Conservation (phyloP, 92 coral and sea anemone species). For the Phymanthus crucifer region DNA sequence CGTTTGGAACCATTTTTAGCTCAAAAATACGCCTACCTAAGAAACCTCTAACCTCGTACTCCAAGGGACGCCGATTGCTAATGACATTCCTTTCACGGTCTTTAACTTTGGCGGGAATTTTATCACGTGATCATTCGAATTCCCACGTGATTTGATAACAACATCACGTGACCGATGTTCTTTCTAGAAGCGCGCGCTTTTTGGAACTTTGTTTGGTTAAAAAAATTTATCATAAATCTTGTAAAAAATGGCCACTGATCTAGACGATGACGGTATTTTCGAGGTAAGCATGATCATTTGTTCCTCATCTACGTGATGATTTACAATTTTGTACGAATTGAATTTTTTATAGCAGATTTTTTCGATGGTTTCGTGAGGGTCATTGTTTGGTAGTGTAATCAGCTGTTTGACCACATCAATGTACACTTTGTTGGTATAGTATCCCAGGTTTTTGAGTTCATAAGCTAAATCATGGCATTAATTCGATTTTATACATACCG, state of each 20-base stretch:
- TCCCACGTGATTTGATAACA: neutral
- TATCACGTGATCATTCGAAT: conserved; percentile 2
- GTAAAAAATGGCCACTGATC: neutral
- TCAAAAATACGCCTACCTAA: neutral
- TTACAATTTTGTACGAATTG: neutral
- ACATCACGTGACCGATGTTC: neutral
- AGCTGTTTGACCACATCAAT: too few species aligned
- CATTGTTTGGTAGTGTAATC: too few species aligned
- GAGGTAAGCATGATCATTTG: conserved; percentile 8
- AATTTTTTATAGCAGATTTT: neutral
- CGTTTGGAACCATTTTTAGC: conserved; percentile 19
- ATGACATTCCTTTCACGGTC: neutral
- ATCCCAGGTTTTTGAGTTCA: too few species aligned
- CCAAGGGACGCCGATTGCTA: conserved; percentile 10
- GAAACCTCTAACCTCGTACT: neutral
- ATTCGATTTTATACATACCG: too few species aligned
- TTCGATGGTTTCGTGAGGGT: neutral
- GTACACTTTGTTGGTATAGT: too few species aligned
- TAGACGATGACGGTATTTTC: conserved; percentile 2
- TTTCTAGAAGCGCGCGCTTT: conserved; percentile 27
- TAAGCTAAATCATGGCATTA: too few species aligned
- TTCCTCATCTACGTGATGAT: neutral
- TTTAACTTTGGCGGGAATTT: conserved; percentile 25
- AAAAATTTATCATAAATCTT: neutral
- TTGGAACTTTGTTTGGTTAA: neutral